phyloP scores from a whole-genome alignment of 2,113 vertebrate genomes.

The Larimichthys crocea region DNA sequence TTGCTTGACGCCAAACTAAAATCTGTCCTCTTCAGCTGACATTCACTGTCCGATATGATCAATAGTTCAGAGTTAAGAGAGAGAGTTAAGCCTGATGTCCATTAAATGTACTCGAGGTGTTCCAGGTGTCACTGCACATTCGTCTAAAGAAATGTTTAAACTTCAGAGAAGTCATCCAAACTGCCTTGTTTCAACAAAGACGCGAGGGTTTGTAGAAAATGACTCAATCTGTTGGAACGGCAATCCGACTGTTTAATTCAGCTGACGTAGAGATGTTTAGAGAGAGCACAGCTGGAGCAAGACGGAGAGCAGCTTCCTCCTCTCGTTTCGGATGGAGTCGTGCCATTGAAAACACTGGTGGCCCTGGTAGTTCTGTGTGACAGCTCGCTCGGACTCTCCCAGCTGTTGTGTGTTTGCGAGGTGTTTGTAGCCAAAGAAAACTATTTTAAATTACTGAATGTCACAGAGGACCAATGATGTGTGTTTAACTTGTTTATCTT shows the following conservation, averaged over 20 bases:
- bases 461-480: slow-evolving; percentile 31
- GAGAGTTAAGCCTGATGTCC: background rate
- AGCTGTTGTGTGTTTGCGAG: slow-evolving; percentile 25
- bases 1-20: background rate
- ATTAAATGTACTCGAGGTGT: background rate
- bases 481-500: slow-evolving; percentile 46
- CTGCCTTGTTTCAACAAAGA: background rate
- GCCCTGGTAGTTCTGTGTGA: background rate
- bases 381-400: background rate
- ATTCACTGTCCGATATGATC: background rate
- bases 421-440: slow-evolving; percentile 69
- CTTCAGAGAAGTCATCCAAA: slow-evolving; percentile 1
- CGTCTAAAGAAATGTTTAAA: slow-evolving; percentile 11
- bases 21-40: background rate
- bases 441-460: slow-evolving; percentile 12
- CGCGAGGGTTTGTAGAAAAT: background rate
- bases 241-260: slow-evolving; percentile 10
- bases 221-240: background rate
- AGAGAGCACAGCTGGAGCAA: slow-evolving; percentile 49
- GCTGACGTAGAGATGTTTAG: slow-evolving; percentile 55
- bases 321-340: background rate
- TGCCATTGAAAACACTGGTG: slow-evolving; percentile 5
- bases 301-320: slow-evolving; percentile 21
- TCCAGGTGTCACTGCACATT: slow-evolving; percentile 7
- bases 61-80: background rate